phyloP scores from a whole-genome alignment of 2,113 vertebrate genomes.

The Andinoacara biseriatus region DNA sequence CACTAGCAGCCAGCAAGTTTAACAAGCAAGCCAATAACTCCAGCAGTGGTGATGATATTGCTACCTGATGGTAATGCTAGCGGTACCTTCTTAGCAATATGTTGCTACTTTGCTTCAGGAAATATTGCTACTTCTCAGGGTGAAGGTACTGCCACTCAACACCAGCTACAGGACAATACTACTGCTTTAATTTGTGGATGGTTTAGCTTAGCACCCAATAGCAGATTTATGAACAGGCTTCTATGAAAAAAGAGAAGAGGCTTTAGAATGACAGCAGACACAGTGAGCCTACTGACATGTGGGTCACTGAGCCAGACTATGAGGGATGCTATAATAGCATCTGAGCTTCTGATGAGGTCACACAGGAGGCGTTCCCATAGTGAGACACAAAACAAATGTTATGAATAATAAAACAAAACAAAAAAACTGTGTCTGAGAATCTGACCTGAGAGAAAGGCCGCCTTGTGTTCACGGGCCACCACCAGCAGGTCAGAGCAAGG shows the following conservation, averaged over 20 bases:
- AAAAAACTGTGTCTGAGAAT: background rate
- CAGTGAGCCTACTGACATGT: background rate
- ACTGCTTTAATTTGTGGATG: background rate
- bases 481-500: conserved; percentile 95
- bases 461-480: conserved; percentile 91
- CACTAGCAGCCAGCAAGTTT: no score
- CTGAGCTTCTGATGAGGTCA: background rate
- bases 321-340: accelerated
- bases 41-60: accelerated
- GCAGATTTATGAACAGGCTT: background rate
- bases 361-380: background rate
- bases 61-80: background rate
- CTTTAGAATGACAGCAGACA: no score
- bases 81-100: accelerated
- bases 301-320: no score
- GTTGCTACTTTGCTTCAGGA: background rate
- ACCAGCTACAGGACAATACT: background rate
- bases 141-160: background rate
- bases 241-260: background rate
- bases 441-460: conserved; percentile 92
- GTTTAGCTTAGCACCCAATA: background rate
- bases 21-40: background rate
- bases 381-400: no score
- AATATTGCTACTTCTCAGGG: background rate
- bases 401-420: background rate